Evolutionary conservation across 1,140 invertebrate genomes (phyloP).

Genomic region (Drosophila virilis): DNA sequence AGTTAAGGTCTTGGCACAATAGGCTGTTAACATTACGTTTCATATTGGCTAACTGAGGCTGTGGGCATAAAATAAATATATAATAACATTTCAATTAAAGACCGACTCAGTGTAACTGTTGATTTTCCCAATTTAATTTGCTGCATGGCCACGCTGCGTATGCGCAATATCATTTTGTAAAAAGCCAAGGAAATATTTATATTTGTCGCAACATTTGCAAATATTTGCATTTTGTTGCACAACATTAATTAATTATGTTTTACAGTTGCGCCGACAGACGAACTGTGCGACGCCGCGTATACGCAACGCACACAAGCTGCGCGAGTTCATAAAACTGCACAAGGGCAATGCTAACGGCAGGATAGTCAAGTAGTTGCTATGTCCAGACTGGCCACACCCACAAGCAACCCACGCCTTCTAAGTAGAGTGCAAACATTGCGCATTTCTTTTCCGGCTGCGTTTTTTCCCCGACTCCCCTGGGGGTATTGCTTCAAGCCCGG

Average conservation of each 20-base stretch:
- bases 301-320: slow-evolving; percentile 44
- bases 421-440: slow-evolving; percentile 63
- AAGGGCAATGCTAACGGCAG: slow-evolving; percentile 34
- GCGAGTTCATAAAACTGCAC: slow-evolving; percentile 50
- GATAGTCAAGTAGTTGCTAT: slow-evolving; percentile 33
- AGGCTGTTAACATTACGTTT: slow-evolving; percentile 29
- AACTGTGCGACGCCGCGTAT: slow-evolving; percentile 16
- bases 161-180: slow-evolving; percentile 46
- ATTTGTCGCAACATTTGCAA: slow-evolving; percentile 34
- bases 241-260: slow-evolving; percentile 72
- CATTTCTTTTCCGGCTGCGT: slow-evolving; percentile 72
- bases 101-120: slow-evolving; percentile 10
- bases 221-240: slow-evolving; percentile 57
- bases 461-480: slow-evolving; percentile 39
- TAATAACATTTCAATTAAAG: slow-evolving; percentile 54
- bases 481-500: slow-evolving; percentile 56
- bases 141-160: slow-evolving; percentile 41
- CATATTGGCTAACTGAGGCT: slow-evolving; percentile 9
- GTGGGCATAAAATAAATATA: slow-evolving; percentile 46
- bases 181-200: slow-evolving; percentile 55
- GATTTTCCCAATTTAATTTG: slow-evolving; percentile 41
- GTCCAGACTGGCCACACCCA: slow-evolving; percentile 42
- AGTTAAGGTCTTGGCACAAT: background rate
- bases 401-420: slow-evolving; percentile 3
- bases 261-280: slow-evolving; percentile 3